A percentile compares a stretch with the other conserved stretches of the same genome.
Conservation (phyloP, 2,888 invertebrate genomes). For the Cenopis cana region DNA sequence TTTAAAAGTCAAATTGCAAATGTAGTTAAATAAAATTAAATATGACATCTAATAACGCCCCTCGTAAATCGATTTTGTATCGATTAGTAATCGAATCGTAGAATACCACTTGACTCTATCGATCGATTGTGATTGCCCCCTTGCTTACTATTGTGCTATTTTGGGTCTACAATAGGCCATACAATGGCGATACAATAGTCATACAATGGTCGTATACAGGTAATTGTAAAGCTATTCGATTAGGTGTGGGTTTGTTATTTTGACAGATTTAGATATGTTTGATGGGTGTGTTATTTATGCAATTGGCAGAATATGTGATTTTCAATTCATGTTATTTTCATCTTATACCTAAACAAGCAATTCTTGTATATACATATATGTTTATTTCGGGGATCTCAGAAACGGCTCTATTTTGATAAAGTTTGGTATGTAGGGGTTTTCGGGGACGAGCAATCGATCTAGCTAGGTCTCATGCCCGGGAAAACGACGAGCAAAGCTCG, state of each 20-base stretch:
- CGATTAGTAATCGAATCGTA: conserved; percentile 61
- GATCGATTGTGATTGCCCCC: conserved; percentile 54
- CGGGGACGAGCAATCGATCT: too few species aligned
- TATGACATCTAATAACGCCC: conserved; percentile 16
- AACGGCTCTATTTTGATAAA: too few species aligned
- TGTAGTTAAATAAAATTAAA: conserved; percentile 15
- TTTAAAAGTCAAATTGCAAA: not conserved
- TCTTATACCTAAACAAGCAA: too few species aligned
- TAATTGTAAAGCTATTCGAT: conserved; percentile 36
- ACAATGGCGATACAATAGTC: conserved; percentile 30
- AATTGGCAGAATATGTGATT: not conserved
- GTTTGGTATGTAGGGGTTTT: too few species aligned
- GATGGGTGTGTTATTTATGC: not conserved
- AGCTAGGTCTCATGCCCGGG: too few species aligned
- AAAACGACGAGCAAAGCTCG: too few species aligned
- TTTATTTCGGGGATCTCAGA: too few species aligned
- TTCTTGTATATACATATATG: too few species aligned
- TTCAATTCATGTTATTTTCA: not conserved
- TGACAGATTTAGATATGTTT: conserved; percentile 25
- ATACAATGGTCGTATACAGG: conserved; percentile 29
- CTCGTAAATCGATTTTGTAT: conserved; percentile 55
- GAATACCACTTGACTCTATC: conserved; percentile 72
- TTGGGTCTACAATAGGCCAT: conserved; percentile 23
- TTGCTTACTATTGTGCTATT: conserved; percentile 59
- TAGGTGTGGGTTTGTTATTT: conserved; percentile 40